A percentile compares a stretch with the other conserved stretches of the same genome.
These are phyloP conservation scores for Trypoxylus dichotomus DNA, from an alignment of 1,140 invertebrate genomes.

Conservation along the genomic window DNA sequence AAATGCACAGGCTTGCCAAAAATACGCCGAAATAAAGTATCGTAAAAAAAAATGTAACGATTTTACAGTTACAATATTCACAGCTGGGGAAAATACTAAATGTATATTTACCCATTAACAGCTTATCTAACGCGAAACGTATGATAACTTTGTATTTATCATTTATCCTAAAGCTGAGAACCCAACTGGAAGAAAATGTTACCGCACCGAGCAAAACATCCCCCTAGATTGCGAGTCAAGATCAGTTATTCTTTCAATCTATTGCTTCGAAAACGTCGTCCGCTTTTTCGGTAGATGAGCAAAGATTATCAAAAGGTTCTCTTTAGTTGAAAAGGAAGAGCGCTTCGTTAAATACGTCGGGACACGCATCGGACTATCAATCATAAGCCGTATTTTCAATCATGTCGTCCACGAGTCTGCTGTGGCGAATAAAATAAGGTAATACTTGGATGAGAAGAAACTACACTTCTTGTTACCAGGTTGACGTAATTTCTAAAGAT, in stretches of 20 bases:
- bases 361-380: background rate
- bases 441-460: background rate
- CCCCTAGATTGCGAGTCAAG: background rate
- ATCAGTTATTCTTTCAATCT: background rate
- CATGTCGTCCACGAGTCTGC: background rate
- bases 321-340: background rate
- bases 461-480: background rate
- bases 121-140: too few relatives aligned
- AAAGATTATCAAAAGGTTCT: background rate
- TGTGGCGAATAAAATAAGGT: background rate
- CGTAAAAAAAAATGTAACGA: too few relatives aligned
- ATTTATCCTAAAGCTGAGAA: background rate
- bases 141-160: background rate
- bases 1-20: too few relatives aligned
- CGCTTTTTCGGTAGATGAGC: background rate
- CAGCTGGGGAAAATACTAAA: too few relatives aligned
- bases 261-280: background rate
- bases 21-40: too few relatives aligned
- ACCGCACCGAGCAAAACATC: background rate
- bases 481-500: too few relatives aligned
- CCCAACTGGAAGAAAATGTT: background rate
- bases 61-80: too few relatives aligned
- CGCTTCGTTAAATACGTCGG: conserved; percentile 11
- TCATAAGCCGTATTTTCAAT: background rate
- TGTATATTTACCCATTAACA: too few relatives aligned